Evolutionary conservation across 2,888 invertebrate species (phyloP).

Genomic region (Monochamus alternatus): DNA sequence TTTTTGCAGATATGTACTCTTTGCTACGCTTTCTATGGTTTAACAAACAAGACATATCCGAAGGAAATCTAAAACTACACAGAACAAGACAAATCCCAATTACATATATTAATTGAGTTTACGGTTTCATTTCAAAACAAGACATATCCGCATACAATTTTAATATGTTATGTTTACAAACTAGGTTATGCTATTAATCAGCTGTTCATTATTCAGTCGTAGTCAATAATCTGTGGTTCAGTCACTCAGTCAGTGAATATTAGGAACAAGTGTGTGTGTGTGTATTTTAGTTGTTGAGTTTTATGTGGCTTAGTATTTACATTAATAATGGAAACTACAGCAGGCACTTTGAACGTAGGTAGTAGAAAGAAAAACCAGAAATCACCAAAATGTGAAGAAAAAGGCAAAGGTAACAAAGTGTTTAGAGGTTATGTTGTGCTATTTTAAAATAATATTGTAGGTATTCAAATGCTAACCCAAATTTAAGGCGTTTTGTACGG

Average conservation of each 20-base stretch:
- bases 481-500: background rate
- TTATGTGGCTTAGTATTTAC: background rate
- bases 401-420: conserved; percentile 2
- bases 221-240: too few species aligned
- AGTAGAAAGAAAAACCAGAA: background rate
- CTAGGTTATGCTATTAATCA: too few species aligned
- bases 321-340: background rate
- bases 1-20: too few species aligned
- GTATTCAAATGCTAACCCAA: background rate
- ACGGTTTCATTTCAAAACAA: background rate
- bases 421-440: background rate
- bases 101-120: background rate
- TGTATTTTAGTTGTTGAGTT: conserved; percentile 1
- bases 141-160: background rate
- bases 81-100: too few species aligned
- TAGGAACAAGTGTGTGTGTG: background rate
- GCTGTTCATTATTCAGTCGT: too few species aligned
- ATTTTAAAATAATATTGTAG: background rate
- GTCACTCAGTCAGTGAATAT: background rate
- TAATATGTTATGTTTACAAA: too few species aligned
- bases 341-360: background rate
- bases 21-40: background rate
- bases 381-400: conserved; percentile 8
- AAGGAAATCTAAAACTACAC: too few species aligned
- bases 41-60: too few species aligned